Evolutionary conservation across 2,888 invertebrate genomes (phyloP).

Genomic region (Diogma glabrata): DNA sequence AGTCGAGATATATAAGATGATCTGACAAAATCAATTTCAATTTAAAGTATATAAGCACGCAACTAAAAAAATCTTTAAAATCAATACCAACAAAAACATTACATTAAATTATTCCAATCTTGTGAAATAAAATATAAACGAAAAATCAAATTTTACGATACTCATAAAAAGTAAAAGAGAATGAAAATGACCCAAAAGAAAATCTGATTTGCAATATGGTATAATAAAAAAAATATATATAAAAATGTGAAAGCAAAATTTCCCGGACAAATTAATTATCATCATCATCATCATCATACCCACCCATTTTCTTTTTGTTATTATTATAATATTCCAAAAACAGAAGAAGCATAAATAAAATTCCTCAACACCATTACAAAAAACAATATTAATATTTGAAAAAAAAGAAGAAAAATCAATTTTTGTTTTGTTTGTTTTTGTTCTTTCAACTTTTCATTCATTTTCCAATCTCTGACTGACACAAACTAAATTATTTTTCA

Average conservation of each 20-base stretch:
- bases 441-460: conserved; percentile 7
- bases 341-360: not conserved
- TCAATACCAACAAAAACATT: too few species aligned
- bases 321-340: not conserved
- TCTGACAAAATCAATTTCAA: too few species aligned
- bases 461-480: conserved; percentile 9
- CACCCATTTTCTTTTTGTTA: conserved; percentile 1
- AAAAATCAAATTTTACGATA: conserved; percentile 9
- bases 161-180: conserved; percentile 3
- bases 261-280: conserved; percentile 9
- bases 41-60: too few species aligned
- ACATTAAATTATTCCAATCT: too few species aligned
- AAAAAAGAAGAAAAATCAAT: conserved; percentile 6
- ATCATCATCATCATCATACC: conserved; percentile 5
- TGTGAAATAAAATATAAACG: too few species aligned
- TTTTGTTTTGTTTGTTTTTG: not conserved
- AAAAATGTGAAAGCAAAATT: conserved; percentile 3
- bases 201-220: not conserved
- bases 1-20: too few species aligned
- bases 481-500: conserved; percentile 9
- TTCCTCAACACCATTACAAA: not conserved
- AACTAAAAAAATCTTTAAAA: too few species aligned
- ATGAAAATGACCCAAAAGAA: not conserved
- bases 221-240: not conserved
- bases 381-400: not conserved